Evolutionary conservation across 1,140 invertebrate genomes (phyloP), one percentile per base, ranked within the genome.

Genomic region (Phortica variegata): DNA sequence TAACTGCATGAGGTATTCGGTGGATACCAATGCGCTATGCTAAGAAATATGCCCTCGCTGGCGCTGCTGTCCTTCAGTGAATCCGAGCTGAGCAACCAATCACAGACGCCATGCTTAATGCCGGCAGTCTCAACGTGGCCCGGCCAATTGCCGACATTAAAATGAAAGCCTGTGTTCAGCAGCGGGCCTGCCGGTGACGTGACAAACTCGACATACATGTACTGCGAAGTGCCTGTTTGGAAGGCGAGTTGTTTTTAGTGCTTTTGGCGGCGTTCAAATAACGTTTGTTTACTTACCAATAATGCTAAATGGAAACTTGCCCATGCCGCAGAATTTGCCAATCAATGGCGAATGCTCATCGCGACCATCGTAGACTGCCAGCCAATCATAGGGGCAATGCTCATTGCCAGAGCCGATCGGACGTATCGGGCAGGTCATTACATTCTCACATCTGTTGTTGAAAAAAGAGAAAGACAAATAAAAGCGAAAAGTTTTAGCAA

Each of bases 341-440:
- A 95, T 95, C 10, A 93, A 84, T 1, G 89, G 86, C 31, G 87
- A 86, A 17, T 85, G 85, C 49, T 92, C 90, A 63, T 93, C 87
- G 58, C 91, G 89, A 1, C 92, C 93, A 65, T 95, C 93, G 79
- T 93, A 94, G 37, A 95, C 89, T 44, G 84, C 83, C 46, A 95
- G 87, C 77, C 91, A 93, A 72, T 95, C 93, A 76, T 88, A 93
- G 0, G 91, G 91, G 73, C 93, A 95, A 60, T 91, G 88, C 57
- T 91, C 86, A 33, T 87, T 83, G 31, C 88, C 89, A 50, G 89
- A 91, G 26, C 87, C 89, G 34, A 93, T 91, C 1, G 90, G 90
- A 51, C 91, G 81, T 85, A 95, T 93, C 10, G 92, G 92, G 68
- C 93, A 95, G 2, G 91, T 91, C 86, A 95, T 93, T 50, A 94